Percentiles rank a stretch among this genome's conserved stretches.
phyloP scores from a whole-genome alignment of 2,888 invertebrate genomes.

The Steinernema hermaphroditum region DNA sequence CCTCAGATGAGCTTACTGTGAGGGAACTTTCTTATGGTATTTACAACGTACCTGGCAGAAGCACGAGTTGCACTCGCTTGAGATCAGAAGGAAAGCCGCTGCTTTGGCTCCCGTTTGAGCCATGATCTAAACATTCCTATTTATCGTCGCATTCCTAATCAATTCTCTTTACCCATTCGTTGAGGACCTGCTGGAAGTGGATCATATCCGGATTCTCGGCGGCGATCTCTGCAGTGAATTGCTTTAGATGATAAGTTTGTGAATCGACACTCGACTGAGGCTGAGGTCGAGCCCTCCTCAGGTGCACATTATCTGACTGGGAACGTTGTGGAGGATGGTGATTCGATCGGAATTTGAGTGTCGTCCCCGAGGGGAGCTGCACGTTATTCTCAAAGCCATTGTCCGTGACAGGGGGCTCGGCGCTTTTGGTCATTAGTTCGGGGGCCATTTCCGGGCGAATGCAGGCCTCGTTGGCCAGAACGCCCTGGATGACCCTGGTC shows the following conservation, averaged over 20 bases:
- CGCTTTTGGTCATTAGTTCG: neutral
- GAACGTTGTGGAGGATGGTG: constrained; percentile 9
- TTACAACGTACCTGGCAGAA: constrained; percentile 42
- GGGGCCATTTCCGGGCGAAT: constrained; percentile 9
- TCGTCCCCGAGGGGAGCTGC: neutral
- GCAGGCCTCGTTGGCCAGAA: constrained; percentile 14
- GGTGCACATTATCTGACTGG: neutral
- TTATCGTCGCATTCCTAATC: neutral
- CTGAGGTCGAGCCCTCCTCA: neutral
- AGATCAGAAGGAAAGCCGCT: constrained; percentile 46
- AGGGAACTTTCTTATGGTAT: neutral
- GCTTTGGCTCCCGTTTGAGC: constrained; percentile 40
- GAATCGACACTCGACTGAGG: neutral
- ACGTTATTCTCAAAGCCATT: neutral
- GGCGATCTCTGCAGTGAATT: constrained; percentile 44
- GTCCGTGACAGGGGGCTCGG: neutral
- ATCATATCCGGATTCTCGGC: constrained; percentile 46
- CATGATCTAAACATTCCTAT: constrained; percentile 41
- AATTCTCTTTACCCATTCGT: constrained; percentile 47
- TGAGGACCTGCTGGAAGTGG: constrained; percentile 48
- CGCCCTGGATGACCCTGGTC: neutral
- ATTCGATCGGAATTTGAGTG: constrained; percentile 22
- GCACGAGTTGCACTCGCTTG: constrained; percentile 42
- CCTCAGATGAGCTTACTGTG: too few species aligned
- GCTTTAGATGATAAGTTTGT: constrained; percentile 1